phyloP scores from a whole-genome alignment of 2,797 vertebrate genomes.

The Amazona ochrocephala region DNA sequence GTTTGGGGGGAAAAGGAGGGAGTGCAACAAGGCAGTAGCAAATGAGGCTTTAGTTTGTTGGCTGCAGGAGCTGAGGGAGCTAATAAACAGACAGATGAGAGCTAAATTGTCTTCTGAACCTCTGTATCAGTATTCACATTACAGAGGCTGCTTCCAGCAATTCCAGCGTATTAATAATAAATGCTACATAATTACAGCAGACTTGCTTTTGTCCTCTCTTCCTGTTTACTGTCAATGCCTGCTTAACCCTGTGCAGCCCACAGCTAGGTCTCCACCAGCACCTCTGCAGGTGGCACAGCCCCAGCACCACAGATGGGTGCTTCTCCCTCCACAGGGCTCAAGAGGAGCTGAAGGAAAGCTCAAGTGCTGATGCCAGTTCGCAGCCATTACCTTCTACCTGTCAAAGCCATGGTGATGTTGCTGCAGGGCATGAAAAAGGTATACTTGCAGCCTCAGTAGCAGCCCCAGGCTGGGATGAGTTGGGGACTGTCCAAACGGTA shows the following conservation, averaged over 20 bases:
- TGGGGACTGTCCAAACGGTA: not conserved
- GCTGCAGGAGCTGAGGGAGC: conserved; percentile 37
- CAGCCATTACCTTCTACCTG: not conserved
- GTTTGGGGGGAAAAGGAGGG: not conserved
- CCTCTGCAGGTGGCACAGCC: not conserved
- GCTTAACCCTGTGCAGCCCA: conserved; percentile 49
- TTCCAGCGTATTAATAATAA: conserved; percentile 85
- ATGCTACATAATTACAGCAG: conserved; percentile 82
- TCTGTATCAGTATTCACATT: conserved; percentile 76
- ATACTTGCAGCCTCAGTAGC: not conserved
- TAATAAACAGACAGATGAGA: conserved; percentile 68
- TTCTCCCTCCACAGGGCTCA: fast-evolving
- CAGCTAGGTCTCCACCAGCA: not conserved
- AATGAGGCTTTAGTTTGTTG: conserved; percentile 37
- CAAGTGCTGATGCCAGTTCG: not conserved
- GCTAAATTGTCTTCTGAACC: conserved; percentile 69
- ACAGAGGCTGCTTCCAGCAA: conserved; percentile 82
- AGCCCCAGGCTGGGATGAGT: not conserved
- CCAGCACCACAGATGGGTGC: not conserved
- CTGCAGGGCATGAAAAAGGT: not conserved
- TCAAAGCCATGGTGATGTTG: not conserved
- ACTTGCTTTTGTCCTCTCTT: conserved; percentile 73
- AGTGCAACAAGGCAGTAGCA: conserved; percentile 40
- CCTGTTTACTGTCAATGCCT: conserved; percentile 75
- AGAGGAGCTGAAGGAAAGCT: not conserved